These are phyloP conservation scores for Cynopterus sphinx DNA, from an alignment of 2,797 vertebrate species.

Conservation along the genomic window DNA sequence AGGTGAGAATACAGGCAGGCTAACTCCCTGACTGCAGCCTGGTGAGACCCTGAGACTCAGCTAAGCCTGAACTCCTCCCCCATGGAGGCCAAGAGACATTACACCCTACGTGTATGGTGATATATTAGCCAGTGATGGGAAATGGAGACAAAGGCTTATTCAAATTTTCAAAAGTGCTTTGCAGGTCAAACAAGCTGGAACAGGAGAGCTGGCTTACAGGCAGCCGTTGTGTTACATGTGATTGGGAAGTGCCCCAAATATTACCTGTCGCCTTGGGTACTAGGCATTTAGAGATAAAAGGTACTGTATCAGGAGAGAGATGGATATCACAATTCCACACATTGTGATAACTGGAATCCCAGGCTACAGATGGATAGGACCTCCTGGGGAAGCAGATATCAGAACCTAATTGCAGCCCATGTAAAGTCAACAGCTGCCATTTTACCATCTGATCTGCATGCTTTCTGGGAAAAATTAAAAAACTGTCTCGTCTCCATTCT, in stretches of 20 bases:
- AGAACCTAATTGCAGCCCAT: accelerated
- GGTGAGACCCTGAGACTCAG: neutral
- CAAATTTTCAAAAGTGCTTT: neutral
- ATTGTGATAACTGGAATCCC: accelerated
- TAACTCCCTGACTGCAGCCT: no score
- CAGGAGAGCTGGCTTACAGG: accelerated
- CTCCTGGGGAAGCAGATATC: no score
- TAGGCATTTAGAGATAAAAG: neutral
- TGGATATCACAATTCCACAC: no score
- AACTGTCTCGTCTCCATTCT: neutral
- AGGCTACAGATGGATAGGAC: neutral
- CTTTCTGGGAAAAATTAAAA: neutral
- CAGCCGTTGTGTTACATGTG: no score
- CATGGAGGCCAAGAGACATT: neutral
- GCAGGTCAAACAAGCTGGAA: neutral
- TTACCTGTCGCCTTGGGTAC: accelerated
- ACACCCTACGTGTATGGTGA: neutral
- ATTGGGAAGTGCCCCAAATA: neutral
- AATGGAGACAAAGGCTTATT: neutral
- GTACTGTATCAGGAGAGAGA: neutral
- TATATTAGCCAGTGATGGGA: neutral
- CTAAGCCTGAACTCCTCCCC: neutral
- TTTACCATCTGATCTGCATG: neutral
- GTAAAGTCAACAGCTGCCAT: neutral
- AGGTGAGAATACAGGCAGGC: neutral